A percentile compares a stretch with the other conserved stretches of the same genome.
These are phyloP conservation scores for Discoglossus pictus DNA, from an alignment of 2,797 vertebrate species.

Conservation along the genomic window DNA sequence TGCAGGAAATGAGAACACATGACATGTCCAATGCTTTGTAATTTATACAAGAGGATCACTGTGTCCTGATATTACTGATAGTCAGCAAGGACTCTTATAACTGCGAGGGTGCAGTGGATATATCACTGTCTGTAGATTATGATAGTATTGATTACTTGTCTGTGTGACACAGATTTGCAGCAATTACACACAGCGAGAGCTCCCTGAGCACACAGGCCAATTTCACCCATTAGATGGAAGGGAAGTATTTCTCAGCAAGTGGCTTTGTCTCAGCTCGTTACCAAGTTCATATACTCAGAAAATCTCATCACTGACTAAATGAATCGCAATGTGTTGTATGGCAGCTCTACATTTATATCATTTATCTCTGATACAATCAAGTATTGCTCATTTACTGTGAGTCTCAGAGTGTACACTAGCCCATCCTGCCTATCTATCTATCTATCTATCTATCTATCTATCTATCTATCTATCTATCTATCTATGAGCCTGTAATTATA, in stretches of 20 bases:
- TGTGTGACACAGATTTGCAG: constrained; percentile 17
- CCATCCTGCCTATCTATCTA: too few relatives aligned
- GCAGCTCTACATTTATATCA: constrained; percentile 16
- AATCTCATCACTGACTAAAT: constrained; percentile 28
- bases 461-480: too few relatives aligned
- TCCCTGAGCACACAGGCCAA: constrained; percentile 12
- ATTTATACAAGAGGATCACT: too few relatives aligned
- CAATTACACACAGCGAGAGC: constrained; percentile 32
- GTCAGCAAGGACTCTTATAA: too few relatives aligned
- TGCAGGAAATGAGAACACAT: too few relatives aligned
- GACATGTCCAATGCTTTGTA: too few relatives aligned
- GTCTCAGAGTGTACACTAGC: neutral
- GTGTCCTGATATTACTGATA: too few relatives aligned
- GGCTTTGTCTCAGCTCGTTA: constrained; percentile 27
- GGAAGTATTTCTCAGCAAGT: constrained; percentile 29
- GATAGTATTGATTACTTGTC: constrained; percentile 43
- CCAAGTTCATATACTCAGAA: constrained; percentile 21
- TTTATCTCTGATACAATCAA: constrained; percentile 16
- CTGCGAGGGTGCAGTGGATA: neutral
- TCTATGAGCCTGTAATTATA: too few relatives aligned
- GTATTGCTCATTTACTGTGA: neutral
- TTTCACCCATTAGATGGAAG: constrained; percentile 34
- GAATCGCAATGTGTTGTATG: constrained; percentile 35
- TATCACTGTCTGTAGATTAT: constrained; percentile 37
- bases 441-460: too few relatives aligned